Evolutionary conservation across 2,113 vertebrate species (phyloP).

Genomic region (Nestor notabilis): DNA sequence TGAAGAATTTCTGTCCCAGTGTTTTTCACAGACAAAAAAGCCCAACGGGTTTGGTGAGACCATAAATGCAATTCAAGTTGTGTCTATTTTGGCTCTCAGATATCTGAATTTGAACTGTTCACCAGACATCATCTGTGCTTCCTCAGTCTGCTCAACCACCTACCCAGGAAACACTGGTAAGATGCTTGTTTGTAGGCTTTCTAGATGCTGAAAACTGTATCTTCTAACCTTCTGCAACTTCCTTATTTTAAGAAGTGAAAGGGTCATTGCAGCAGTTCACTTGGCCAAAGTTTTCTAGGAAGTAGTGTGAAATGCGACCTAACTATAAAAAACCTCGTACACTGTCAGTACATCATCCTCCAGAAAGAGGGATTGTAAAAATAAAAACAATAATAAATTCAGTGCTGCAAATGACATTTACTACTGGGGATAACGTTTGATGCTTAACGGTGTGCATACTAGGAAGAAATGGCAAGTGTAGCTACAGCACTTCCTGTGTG

Average conservation of each 20-base stretch:
- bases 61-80: background rate
- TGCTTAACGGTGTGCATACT: background rate
- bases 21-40: background rate
- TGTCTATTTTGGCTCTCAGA: background rate
- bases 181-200: background rate
- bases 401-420: background rate
- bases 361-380: background rate
- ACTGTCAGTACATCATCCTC: background rate
- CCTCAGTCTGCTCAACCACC: background rate
- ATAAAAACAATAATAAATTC: background rate
- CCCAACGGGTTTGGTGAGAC: background rate
- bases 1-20: background rate
- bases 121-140: background rate
- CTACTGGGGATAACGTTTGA: background rate
- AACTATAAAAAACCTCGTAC: background rate
- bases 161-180: background rate
- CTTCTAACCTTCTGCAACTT: background rate
- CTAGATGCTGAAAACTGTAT: background rate
- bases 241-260: background rate
- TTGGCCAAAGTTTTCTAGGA: background rate
- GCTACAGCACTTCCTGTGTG: background rate
- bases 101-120: background rate
- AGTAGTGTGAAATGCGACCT: background rate
- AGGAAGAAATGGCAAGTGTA: background rate
- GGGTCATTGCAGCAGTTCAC: background rate